phyloP scores from a whole-genome alignment of 1,140 invertebrate genomes.

The Bombyx mori region DNA sequence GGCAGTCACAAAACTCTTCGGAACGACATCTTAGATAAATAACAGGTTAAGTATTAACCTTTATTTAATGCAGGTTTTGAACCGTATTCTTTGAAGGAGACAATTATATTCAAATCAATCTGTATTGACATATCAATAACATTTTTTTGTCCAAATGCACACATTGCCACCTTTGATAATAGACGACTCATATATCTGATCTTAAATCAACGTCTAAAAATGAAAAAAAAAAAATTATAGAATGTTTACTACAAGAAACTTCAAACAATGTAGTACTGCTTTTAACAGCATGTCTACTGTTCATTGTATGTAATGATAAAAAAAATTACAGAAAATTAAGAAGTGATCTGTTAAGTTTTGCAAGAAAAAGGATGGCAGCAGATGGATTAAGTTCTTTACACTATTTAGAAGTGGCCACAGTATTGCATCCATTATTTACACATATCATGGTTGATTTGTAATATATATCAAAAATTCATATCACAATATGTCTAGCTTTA shows the following conservation, averaged over 20 bases:
- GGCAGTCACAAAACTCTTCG: no score
- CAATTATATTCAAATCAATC: no score
- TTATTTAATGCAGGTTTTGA: no score
- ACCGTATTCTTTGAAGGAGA: no score
- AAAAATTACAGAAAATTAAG: slow-evolving; percentile 27
- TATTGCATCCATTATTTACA: slow-evolving; percentile 73
- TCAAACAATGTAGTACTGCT: neutral
- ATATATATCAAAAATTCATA: slow-evolving; percentile 20
- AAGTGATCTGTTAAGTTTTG: slow-evolving; percentile 50
- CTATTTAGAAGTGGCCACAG: slow-evolving; percentile 73
- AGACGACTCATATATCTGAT: no score
- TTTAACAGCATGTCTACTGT: slow-evolving; percentile 9
- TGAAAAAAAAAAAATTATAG: no score
- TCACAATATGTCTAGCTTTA: neutral
- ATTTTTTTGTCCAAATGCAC: no score
- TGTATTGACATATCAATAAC: no score
- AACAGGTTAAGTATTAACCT: no score
- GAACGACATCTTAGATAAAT: no score
- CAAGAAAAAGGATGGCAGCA: slow-evolving; percentile 59
- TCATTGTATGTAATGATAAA: slow-evolving; percentile 18
- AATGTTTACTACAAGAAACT: neutral
- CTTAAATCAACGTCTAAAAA: no score
- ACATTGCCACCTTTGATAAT: no score
- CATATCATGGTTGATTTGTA: slow-evolving; percentile 73
- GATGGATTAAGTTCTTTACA: slow-evolving; percentile 82